Evolutionary conservation across 2,888 invertebrate species (phyloP).

Genomic region (Parthenolecanium corni): DNA sequence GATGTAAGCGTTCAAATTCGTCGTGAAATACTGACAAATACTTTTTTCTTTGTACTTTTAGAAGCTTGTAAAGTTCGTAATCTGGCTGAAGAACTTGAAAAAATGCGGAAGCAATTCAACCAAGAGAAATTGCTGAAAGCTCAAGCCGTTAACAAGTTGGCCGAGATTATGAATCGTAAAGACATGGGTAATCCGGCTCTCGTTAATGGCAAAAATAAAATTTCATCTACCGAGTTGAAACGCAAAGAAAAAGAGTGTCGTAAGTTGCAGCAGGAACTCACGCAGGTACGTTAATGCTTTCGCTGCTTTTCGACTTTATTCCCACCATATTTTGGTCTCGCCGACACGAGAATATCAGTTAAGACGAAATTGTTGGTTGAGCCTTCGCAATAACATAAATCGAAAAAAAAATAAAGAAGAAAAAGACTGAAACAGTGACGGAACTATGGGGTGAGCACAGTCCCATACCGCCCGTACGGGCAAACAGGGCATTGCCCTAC

Average conservation of each 20-base stretch:
- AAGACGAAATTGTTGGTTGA: no score
- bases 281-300: slow-evolving; percentile 51
- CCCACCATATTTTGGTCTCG: no score
- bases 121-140: slow-evolving; percentile 78
- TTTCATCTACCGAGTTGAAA: slow-evolving; percentile 62
- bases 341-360: no score
- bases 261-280: slow-evolving; percentile 85
- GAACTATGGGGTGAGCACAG: no score
- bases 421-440: no score
- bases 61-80: slow-evolving; percentile 23
- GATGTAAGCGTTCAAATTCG: neutral
- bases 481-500: no score
- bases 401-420: no score
- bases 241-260: slow-evolving; percentile 92
- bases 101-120: slow-evolving; percentile 68
- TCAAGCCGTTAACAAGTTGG: slow-evolving; percentile 92
- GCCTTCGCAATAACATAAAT: no score
- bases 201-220: slow-evolving; percentile 68
- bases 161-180: slow-evolving; percentile 92
- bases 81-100: slow-evolving; percentile 58
- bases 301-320: no score
- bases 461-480: no score
- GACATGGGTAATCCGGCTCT: slow-evolving; percentile 52
- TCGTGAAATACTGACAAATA: neutral
- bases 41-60: neutral